A percentile compares a stretch with the other conserved stretches of the same genome.
Evolutionary conservation across 1,140 invertebrate genomes (phyloP).

Genomic region (Pseudachorutes palmiensis): DNA sequence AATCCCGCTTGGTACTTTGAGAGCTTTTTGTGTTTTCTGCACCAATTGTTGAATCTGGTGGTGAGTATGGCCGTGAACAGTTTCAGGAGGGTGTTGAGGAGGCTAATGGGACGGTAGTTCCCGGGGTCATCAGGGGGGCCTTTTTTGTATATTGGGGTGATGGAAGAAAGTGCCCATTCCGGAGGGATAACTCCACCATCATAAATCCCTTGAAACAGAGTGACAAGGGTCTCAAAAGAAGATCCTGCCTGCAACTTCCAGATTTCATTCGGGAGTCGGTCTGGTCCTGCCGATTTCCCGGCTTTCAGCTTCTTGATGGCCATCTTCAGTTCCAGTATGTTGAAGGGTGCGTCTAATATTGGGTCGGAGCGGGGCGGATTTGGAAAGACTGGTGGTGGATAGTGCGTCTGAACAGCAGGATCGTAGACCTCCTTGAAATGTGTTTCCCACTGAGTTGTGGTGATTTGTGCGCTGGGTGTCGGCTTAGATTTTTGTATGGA

Average conservation of each 20-base stretch:
- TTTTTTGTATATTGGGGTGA: constrained; percentile 32
- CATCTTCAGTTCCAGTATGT: background rate
- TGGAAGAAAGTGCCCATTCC: constrained; percentile 10
- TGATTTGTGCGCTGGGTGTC: background rate
- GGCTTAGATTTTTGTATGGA: background rate
- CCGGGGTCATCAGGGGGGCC: constrained; percentile 22
- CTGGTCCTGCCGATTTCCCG: background rate
- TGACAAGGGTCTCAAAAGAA: background rate
- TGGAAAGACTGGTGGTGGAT: background rate
- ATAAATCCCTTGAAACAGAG: background rate
- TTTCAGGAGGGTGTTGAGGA: constrained; percentile 36
- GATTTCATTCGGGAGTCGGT: too few species aligned
- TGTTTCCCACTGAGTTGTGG: background rate
- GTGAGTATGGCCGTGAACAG: constrained; percentile 34
- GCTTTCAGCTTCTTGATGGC: background rate
- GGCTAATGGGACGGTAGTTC: constrained; percentile 38
- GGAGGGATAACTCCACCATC: background rate
- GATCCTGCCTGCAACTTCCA: background rate
- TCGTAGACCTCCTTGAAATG: background rate
- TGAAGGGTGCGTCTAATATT: background rate
- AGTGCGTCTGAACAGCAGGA: background rate
- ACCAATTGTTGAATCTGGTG: constrained; percentile 32
- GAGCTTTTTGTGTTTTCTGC: constrained; percentile 27
- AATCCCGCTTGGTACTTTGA: constrained; percentile 38
- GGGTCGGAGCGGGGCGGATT: background rate